Evolutionary conservation across 2,113 vertebrate genomes (phyloP), one percentile per base, ranked within the genome.

Genomic region (Acanthochromis polyacanthus): DNA sequence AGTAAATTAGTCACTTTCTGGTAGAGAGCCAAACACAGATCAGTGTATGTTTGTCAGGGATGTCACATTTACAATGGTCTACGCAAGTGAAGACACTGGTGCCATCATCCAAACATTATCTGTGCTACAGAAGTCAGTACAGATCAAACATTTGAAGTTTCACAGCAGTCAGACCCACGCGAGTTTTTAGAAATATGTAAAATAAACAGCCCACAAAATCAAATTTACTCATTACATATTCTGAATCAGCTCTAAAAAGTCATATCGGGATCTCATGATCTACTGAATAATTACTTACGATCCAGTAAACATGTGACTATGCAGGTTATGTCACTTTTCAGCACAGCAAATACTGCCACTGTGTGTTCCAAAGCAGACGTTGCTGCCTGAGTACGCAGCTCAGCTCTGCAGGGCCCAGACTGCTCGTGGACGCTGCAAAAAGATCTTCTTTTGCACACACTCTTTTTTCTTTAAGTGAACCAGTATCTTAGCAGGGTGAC

Each of bases 301-400:
- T 80, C 84, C 75, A 76, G 52, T 71, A 48, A 84, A 81, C 64
- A 62, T 48, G 63, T 57, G 30, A 67, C 74, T 25, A 3, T 15
- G 52, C 79, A 65, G 43, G 14, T 57, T 52, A 58, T 76, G 9
- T 83, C 64, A 19, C 58, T 84, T 87, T 78, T 84, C 81, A 73
- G 69, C 65, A 88, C 75, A 94, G 93, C 81, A 88, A 94, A 94
- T 89, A 93, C 92, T 94, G 94, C 93, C 94, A 92, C 94, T 90
- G 75, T 91, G 93, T 93, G 94, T 93, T 86, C 68, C 85, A 81
- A 89, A 78, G 51, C 73, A 75, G 91, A 90, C 53, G 67, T 87
- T 93, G 89, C 90, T 86, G 81, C 81, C 40, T 69, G 59, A 80
- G 50, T 78, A 28, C 78, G 68, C 22, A 64, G 20, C 78, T 75